Evolutionary conservation across 2,797 vertebrate species (phyloP), one percentile per base, ranked within the genome.

Genomic region (Thunnus albacares): DNA sequence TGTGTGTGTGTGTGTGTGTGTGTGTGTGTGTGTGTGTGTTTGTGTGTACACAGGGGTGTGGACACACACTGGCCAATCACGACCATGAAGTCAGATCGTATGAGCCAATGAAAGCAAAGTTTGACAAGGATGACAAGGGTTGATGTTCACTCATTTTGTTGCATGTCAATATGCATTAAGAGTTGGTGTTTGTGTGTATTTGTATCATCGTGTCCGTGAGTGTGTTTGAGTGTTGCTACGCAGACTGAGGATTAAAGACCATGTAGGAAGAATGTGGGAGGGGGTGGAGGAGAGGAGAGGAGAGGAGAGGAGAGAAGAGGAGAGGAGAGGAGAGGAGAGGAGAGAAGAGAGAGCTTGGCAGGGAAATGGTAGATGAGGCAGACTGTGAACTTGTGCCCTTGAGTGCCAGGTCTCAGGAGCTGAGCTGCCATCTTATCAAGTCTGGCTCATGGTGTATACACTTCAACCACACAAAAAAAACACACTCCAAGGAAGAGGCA

Each of bases 21-120:
- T 62, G n/a, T n/a, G n/a, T n/a, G 67, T 66, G 71, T 61, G 63
- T 53, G 38, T 71, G 79, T 72, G 52, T 80, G 61, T 69, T 5
- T 71, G 82, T 71, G 67, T 80, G 77, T 62, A 85, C 80, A 88
- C 62, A 81, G 73, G 85, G 88, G 90, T 85, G 91, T 92, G 83
- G 76, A 84, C 71, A 58, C n/a, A 18, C 38, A 68, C 26, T 71
- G 77, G 71, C 89, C 92, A 92, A 92, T 93, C 87, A 80, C 66
- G 76, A 74, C 20, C 26, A 55, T 33, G 38, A 82, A 79, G 71
- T 84, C 71, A 72, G 77, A 81, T 80, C 26, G 64, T 71, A 87
- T 41, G 77, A 86, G 74, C 85, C 86, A 90, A 90, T 89, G 79
- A 83, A 77, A 89, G 81, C 77, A 53, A 76, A 77, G 58, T 81